Evolutionary conservation across 2,113 vertebrate species (phyloP), one percentile per base, ranked within the genome.

Genomic region (Centrocercus urophasianus): DNA sequence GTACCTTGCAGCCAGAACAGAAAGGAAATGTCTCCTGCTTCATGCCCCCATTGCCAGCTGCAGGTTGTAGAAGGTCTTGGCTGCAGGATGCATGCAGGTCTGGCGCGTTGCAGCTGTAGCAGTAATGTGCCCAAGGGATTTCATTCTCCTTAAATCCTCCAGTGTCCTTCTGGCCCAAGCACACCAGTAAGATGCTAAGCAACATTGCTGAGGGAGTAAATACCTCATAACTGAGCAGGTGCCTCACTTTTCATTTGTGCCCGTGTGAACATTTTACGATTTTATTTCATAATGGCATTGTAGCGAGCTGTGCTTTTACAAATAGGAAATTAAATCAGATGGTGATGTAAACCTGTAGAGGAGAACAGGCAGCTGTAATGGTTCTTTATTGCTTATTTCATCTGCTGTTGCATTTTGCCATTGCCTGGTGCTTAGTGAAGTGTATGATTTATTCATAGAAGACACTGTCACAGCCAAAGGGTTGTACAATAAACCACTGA

Each of bases 401-500:
- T 96, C 91, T 90, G 69, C 89, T 89, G 92, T 48, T 96, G 83
- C 86, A 9, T 97, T 97, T 94, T 94, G 81, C 78, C 57, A 38
- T 83, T 69, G 24, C 42, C 88, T 88, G 91, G 83, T 82, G 93
- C 96, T 95, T 93, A 92, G 71, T 21, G 79, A 60, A 94, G 93
- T 93, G 83, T 95, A 67, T 96, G 95, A 97, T 97, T 97, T 97
- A 97, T 97, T 98, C 96, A 97, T 86, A 60, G 96, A 88, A 60
- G 86, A 72, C 65, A 22, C 90, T 88, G 93, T 95, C 92, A 45
- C 92, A 74, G 91, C 79, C 73, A 27, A 87, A 81, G 89, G 71
- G 74, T 63, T 95, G 67, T 83, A 88, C 77, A 92, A 93, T 86
- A 94, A 96, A 93, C 76, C 77, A 87, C 74, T 74, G 83, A 96